Evolutionary conservation across 1,140 invertebrate genomes (phyloP).

Genomic region (Heliconius hermathena): DNA sequence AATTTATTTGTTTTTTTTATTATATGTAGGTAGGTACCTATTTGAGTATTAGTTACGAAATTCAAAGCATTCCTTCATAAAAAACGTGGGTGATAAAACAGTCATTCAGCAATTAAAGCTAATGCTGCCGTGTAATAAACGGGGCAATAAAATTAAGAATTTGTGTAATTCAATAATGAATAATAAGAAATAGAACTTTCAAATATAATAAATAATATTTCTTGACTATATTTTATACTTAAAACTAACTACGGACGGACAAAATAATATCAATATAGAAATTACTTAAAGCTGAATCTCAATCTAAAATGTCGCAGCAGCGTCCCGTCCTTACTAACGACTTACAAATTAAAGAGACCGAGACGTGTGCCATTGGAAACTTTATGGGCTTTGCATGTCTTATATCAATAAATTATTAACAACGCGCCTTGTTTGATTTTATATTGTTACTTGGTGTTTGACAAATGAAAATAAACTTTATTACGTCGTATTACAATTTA

Average conservation of each 20-base stretch:
- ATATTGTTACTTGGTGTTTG: constrained; percentile 63
- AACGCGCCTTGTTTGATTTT: constrained; percentile 79
- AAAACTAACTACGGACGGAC: background rate
- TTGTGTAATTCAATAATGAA: constrained; percentile 26
- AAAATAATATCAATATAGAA: constrained; percentile 45
- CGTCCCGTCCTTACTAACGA: constrained; percentile 73
- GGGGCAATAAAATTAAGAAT: constrained; percentile 31
- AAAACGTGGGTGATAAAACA: constrained; percentile 29
- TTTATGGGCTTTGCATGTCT: constrained; percentile 81
- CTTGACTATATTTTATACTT: background rate
- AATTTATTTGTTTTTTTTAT: background rate
- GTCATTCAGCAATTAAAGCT: constrained; percentile 33
- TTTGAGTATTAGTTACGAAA: constrained; percentile 2
- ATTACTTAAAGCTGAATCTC: constrained; percentile 64
- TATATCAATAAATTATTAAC: constrained; percentile 82
- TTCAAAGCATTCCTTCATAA: constrained; percentile 9
- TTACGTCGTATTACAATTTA: constrained; percentile 53
- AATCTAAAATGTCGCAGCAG: constrained; percentile 61
- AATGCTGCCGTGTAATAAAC: constrained; percentile 23
- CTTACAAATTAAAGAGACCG: constrained; percentile 79
- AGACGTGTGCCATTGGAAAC: constrained; percentile 79
- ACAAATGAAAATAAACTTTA: constrained; percentile 65
- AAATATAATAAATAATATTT: background rate
- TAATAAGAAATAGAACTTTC: background rate
- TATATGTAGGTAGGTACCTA: background rate